Percentiles rank a stretch among this genome's conserved stretches.
Evolutionary conservation across 2,888 invertebrate genomes (phyloP).

Genomic region (Plebejus argus): DNA sequence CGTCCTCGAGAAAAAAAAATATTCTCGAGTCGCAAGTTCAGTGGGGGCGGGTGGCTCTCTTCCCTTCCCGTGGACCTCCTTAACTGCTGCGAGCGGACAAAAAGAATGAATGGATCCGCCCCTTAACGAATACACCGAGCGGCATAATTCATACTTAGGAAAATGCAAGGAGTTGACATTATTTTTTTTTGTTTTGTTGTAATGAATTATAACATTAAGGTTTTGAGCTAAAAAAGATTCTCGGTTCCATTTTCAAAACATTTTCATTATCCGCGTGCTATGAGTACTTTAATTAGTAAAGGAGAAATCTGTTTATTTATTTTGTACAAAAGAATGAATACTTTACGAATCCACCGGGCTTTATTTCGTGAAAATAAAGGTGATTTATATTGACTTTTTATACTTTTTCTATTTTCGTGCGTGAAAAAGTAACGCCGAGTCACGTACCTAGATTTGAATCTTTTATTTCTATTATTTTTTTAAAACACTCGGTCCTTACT

Average conservation of each 20-base stretch:
- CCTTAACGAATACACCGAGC: conserved; percentile 81
- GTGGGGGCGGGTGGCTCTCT: conserved; percentile 55
- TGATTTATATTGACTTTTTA: conserved; percentile 35
- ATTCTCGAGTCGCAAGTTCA: conserved; percentile 77
- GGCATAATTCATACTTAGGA: conserved; percentile 81
- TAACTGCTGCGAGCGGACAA: conserved; percentile 77
- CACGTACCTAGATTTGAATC: not conserved
- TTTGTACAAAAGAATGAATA: conserved; percentile 25
- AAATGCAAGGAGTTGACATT: conserved; percentile 77
- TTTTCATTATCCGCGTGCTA: conserved; percentile 29
- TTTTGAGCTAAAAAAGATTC: conserved; percentile 25
- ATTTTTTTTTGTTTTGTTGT: conserved; percentile 49
- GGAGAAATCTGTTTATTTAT: conserved; percentile 28
- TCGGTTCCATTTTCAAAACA: conserved; percentile 28
- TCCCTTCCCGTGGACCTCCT: conserved; percentile 70
- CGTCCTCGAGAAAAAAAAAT: conserved; percentile 77
- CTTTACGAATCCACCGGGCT: conserved; percentile 13
- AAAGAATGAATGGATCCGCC: conserved; percentile 81
- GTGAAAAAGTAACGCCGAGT: not conserved
- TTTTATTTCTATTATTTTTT: conserved; percentile 34
- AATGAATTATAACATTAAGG: conserved; percentile 38
- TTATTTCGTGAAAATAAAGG: conserved; percentile 18
- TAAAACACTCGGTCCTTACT: not conserved
- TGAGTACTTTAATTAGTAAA: conserved; percentile 32
- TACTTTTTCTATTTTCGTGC: conserved; percentile 36